These are phyloP conservation scores for Thalassarche chlororhynchos DNA, from an alignment of 2,113 vertebrate genomes.

Conservation along the genomic window DNA sequence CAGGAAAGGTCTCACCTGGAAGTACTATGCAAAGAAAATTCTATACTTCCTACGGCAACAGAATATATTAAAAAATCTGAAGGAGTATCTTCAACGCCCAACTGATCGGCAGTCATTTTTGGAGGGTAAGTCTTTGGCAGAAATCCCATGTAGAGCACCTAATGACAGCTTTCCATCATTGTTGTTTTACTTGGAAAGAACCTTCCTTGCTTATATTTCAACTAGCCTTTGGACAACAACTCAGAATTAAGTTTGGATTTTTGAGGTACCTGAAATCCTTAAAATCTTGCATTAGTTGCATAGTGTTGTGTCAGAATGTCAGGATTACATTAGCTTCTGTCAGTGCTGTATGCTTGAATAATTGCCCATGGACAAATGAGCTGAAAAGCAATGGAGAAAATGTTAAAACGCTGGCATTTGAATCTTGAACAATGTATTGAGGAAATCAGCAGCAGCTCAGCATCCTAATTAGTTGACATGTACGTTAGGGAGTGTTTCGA, in stretches of 20 bases:
- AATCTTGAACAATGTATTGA: neutral
- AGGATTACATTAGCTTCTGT: neutral
- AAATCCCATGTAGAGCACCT: rapidly evolving
- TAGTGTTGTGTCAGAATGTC: neutral
- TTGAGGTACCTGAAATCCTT: neutral
- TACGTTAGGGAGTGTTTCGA: too few species aligned
- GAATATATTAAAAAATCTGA: slow-evolving; percentile 90
- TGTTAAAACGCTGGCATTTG: neutral
- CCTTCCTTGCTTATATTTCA: neutral
- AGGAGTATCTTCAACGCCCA: slow-evolving; percentile 87
- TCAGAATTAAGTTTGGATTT: neutral
- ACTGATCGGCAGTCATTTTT: slow-evolving; percentile 85
- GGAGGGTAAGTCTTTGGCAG: slow-evolving; percentile 80
- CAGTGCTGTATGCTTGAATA: neutral
- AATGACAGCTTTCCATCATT: neutral
- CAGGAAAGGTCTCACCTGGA: slow-evolving; percentile 94
- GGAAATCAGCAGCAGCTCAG: neutral
- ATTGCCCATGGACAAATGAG: neutral
- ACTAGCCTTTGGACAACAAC: rapidly evolving
- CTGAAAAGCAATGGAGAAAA: neutral
- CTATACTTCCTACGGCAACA: slow-evolving; percentile 96
- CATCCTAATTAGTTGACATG: neutral
- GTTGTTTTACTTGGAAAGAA: neutral
- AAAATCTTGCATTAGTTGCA: neutral
- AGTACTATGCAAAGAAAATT: slow-evolving; percentile 98